Conservation (phyloP, 2,888 invertebrate genomes). For the Nebria brevicollis region DNA sequence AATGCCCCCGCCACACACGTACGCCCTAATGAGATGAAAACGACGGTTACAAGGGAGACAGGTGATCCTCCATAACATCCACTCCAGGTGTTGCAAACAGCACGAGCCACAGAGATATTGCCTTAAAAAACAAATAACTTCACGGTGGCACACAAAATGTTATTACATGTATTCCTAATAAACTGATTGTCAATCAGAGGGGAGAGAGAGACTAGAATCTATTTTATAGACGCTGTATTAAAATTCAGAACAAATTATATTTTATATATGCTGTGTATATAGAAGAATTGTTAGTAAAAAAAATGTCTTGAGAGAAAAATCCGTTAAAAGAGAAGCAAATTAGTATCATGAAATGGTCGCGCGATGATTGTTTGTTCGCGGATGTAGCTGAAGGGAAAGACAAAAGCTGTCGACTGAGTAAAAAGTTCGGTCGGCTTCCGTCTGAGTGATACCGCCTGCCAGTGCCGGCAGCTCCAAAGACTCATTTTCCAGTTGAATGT, state of each 20-base stretch:
- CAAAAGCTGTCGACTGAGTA: constrained; percentile 22
- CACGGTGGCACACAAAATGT: not conserved
- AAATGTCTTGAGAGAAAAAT: not conserved
- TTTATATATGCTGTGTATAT: too few species aligned
- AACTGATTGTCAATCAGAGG: too few species aligned
- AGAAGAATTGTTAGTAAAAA: too few species aligned
- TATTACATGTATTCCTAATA: not conserved
- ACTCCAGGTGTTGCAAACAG: not conserved
- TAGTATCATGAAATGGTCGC: not conserved
- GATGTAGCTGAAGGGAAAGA: constrained; percentile 13
- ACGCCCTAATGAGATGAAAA: not conserved
- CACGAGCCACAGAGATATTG: not conserved
- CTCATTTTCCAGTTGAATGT: not conserved
- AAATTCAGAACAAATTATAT: too few species aligned
- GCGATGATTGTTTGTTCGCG: not conserved
- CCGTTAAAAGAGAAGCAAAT: not conserved
- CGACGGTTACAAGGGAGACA: not conserved
- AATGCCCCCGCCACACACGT: not conserved
- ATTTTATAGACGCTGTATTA: too few species aligned
- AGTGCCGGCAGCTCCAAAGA: not conserved
- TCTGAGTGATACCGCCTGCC: not conserved
- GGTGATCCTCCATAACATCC: not conserved
- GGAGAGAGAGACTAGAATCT: too few species aligned
- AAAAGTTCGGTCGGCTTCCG: constrained; percentile 15
- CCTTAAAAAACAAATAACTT: not conserved